Percentiles rank a stretch among this genome's conserved stretches.
Conservation (phyloP, 2,113 vertebrate species). For the Meriones unguiculatus region DNA sequence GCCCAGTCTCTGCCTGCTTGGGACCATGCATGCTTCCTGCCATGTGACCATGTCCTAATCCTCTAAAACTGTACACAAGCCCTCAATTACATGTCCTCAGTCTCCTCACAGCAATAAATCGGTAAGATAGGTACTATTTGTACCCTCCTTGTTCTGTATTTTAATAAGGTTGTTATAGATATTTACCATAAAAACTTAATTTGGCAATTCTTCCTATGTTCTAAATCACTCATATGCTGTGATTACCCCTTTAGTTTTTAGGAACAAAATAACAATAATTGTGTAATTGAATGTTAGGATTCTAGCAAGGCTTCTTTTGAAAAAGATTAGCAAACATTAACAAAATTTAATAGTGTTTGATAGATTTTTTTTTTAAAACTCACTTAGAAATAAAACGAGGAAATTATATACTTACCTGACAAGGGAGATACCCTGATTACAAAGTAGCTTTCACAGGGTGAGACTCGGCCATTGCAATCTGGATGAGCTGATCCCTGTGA, state of each 20-base stretch:
- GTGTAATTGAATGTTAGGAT: conserved; percentile 30
- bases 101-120: background rate
- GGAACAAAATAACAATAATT: conserved; percentile 41
- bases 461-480: background rate
- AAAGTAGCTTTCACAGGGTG: background rate
- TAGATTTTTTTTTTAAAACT: background rate
- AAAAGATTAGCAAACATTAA: conserved; percentile 45
- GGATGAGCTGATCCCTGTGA: background rate
- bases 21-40: background rate
- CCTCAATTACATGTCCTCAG: background rate
- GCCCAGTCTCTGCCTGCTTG: background rate
- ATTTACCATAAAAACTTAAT: background rate
- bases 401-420: background rate
- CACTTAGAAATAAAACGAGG: conserved; percentile 8
- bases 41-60: background rate
- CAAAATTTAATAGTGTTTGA: conserved; percentile 36
- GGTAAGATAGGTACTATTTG: background rate
- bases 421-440: background rate
- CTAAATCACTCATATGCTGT: background rate
- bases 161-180: background rate
- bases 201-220: conserved; percentile 38
- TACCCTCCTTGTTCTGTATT: background rate
- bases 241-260: conserved; percentile 29
- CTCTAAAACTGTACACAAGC: background rate
- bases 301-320: conserved; percentile 52